Conservation (phyloP, 2,888 invertebrate genomes). For the Andricus quercusramuli region DNA sequence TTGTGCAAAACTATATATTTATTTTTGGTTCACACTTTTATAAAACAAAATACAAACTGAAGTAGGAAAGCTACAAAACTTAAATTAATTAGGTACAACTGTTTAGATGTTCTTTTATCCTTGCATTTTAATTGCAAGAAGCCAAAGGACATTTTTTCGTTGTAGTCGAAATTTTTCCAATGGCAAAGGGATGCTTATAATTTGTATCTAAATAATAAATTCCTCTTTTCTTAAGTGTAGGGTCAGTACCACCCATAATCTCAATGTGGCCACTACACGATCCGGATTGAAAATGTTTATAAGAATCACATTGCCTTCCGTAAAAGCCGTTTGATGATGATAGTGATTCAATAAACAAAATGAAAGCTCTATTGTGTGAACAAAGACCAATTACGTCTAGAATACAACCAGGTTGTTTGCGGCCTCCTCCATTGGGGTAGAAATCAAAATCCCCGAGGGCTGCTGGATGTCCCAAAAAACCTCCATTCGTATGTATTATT, state of each 20-base stretch:
- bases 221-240: slow-evolving; percentile 1
- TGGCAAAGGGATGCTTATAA: neutral
- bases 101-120: neutral
- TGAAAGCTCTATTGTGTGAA: neutral
- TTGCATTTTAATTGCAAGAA: neutral
- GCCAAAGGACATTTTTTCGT: neutral
- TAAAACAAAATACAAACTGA: neutral
- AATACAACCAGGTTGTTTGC: slow-evolving; percentile 68
- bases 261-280: neutral
- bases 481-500: slow-evolving; percentile 69
- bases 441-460: slow-evolving; percentile 74
- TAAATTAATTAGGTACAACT: neutral
- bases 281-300: slow-evolving; percentile 13
- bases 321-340: slow-evolving; percentile 2
- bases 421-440: slow-evolving; percentile 75
- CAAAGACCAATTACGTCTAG: neutral
- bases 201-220: slow-evolving; percentile 1
- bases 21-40: neutral
- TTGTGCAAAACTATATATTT: neutral
- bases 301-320: slow-evolving; percentile 12
- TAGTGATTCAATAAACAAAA: slow-evolving; percentile 6
- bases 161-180: neutral
- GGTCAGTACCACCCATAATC: slow-evolving; percentile 18
- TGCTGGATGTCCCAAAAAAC: slow-evolving; percentile 66
- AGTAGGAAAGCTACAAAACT: neutral